These are phyloP conservation scores for Melanogrammus aeglefinus DNA, from an alignment of 2,797 vertebrate species.

Conservation along the genomic window DNA sequence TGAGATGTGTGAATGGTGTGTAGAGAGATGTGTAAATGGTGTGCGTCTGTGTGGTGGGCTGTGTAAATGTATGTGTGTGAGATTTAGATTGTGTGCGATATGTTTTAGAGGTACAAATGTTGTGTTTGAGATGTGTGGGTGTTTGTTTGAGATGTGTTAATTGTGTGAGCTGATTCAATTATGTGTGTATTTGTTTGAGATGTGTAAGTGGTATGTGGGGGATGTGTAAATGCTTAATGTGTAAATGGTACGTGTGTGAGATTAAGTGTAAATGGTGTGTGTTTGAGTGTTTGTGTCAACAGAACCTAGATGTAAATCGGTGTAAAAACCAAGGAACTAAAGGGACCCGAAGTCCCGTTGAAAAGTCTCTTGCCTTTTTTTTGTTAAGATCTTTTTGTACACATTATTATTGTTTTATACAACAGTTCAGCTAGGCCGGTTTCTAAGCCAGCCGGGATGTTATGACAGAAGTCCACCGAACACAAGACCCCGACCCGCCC, in stretches of 20 bases:
- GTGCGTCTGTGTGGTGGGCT: background rate
- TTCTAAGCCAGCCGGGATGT: constrained; percentile 32
- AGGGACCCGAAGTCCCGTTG: constrained; percentile 30
- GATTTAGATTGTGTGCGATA: too few relatives aligned
- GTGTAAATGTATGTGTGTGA: background rate
- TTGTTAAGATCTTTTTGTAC: constrained; percentile 45
- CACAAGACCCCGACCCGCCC: constrained; percentile 19
- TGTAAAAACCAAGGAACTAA: background rate
- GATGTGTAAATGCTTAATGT: too few relatives aligned
- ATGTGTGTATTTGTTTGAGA: background rate
- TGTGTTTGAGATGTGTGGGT: too few relatives aligned
- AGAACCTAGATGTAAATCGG: background rate
- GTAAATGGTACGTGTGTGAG: background rate
- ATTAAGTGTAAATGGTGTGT: background rate
- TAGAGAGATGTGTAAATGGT: background rate
- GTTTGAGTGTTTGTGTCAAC: background rate
- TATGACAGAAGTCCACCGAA: constrained; percentile 25
- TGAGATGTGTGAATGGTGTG: background rate
- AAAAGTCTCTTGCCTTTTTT: constrained; percentile 23
- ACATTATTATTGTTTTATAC: constrained; percentile 53
- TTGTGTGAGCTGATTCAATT: too few relatives aligned
- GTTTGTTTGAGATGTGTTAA: too few relatives aligned
- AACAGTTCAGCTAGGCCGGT: constrained; percentile 27
- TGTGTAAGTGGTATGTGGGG: background rate
- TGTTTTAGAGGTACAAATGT: too few relatives aligned